Evolutionary conservation across 2,797 vertebrate species (phyloP).

Genomic region (Gallirallus australis): DNA sequence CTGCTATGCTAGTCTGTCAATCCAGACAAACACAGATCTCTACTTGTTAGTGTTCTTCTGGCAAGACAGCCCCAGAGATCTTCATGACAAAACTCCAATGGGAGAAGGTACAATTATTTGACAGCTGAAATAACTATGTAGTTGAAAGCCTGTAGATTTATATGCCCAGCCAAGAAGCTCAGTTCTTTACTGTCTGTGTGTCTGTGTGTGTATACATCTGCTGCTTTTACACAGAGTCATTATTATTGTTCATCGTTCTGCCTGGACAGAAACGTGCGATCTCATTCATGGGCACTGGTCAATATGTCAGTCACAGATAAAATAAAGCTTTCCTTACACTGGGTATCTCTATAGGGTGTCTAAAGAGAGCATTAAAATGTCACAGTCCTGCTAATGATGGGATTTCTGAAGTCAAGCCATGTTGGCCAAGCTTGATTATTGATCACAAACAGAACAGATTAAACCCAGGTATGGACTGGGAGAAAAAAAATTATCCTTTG

Average conservation of each 20-base stretch:
- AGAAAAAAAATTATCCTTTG: not conserved
- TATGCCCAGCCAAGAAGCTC: not conserved
- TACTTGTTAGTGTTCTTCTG: not conserved
- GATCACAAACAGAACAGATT: not conserved
- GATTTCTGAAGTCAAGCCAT: not conserved
- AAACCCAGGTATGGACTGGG: not conserved
- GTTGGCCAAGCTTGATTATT: not conserved
- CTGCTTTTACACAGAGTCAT: rapidly evolving
- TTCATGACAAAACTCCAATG: not conserved
- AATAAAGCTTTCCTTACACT: conserved; percentile 6
- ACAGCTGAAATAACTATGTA: not conserved
- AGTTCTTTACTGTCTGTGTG: not conserved
- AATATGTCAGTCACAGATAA: not conserved
- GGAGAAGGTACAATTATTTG: not conserved
- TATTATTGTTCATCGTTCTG: not conserved
- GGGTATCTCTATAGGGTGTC: not conserved
- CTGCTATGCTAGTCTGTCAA: not conserved
- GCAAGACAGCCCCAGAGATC: not conserved
- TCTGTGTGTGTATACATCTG: rapidly evolving
- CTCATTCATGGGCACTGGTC: not conserved
- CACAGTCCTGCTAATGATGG: not conserved
- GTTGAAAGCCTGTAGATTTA: not conserved
- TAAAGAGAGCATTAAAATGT: conserved; percentile 3
- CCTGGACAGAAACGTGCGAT: not conserved
- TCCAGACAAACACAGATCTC: not conserved